Base-by-base conservation (phyloP, 2,888 invertebrate species). In the Mystacides longicornis region DNA sequence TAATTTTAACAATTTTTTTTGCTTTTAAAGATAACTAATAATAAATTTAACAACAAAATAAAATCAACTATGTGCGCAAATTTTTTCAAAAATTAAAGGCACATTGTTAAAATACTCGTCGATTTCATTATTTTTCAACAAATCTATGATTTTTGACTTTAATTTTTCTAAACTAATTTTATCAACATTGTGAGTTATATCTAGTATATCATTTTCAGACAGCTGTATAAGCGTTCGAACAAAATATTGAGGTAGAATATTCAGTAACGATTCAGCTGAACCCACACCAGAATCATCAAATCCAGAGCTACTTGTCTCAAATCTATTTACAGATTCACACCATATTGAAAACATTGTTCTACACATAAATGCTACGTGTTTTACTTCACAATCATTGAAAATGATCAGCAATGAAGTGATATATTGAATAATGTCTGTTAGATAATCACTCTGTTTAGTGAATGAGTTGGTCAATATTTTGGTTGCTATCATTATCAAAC, bases 381-480 rank as follows among this genome's bases (percentile, higher is more conserved):
- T 14, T 4, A 37, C 14, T 37, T 37, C 37, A 37, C 37, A 37
- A 37, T 14, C 3, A 37, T 37, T 37, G 48, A 33, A 45, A 22
- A 50, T 31, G 45, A 45, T 14, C 3, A 52, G 23, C 9, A 45
- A 51, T 21, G 45, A 22, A 5, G 52, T 57, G 9, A 52, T 42
- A 37, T 54, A 59, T 54, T 59, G 59, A 18, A 57, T 23, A 37
- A 57, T 33, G 20, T 61, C 61, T n/a, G 49, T 27, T 16, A 61
- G 37, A 14, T 27, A 20, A 19, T 33, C 48, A 19, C 31, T 52
- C 14, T 49, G 22, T 16, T 49, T 52, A 2, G 55, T 22, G 9
- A 51, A 45, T 20, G 47, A 19, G n/a, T 52, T 48, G 22, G 33
- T 19, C 11, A 61, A 19, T 19, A 61, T 61, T 2, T 23, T 42